These are phyloP conservation scores for Holothuria leucospilota DNA, from an alignment of 53 echinoderm and acorn worm genomes.

Conservation along the genomic window DNA sequence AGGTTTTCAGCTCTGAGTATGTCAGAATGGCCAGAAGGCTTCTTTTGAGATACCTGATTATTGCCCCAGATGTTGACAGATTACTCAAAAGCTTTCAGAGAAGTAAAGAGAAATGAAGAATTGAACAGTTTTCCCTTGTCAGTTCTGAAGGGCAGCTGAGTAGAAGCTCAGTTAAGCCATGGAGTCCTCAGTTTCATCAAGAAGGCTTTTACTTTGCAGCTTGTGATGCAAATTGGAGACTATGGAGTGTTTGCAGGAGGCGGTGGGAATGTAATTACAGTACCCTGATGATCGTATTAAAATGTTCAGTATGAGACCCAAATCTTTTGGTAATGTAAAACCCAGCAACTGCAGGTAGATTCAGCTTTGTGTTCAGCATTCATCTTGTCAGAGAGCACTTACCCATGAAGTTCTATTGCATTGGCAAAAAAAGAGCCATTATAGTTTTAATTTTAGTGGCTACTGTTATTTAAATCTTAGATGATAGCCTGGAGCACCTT, in stretches of 20 bases:
- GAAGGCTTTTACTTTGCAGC: conserved; percentile 20
- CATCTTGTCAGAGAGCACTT: too few relatives aligned
- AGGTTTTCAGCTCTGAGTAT: conserved; percentile 9
- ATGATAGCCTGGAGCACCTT: too few relatives aligned
- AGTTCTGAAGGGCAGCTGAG: conserved; percentile 35
- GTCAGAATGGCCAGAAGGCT: conserved; percentile 20
- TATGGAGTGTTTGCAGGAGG: conserved; percentile 35
- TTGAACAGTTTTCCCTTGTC: conserved; percentile 30
- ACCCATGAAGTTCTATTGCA: too few relatives aligned
- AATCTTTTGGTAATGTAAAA: conserved; percentile 37
- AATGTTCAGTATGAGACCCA: conserved; percentile 28
- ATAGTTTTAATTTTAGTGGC: too few relatives aligned
- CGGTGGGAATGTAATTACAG: conserved; percentile 41
- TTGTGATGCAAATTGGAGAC: conserved; percentile 41
- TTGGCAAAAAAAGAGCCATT: too few relatives aligned
- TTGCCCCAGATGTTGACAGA: conserved; percentile 48
- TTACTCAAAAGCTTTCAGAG: conserved; percentile 39
- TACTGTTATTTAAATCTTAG: too few relatives aligned
- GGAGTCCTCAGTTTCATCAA: neutral
- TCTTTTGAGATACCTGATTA: conserved; percentile 29
- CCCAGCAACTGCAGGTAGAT: conserved; percentile 2
- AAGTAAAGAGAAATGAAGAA: neutral
- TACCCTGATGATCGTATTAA: conserved; percentile 6
- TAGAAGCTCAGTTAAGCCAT: neutral
- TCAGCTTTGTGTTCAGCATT: neutral